Evolutionary conservation across 2,797 vertebrate genomes (phyloP), one percentile per base, ranked within the genome.

Genomic region (Bryconaethiops microstoma): DNA sequence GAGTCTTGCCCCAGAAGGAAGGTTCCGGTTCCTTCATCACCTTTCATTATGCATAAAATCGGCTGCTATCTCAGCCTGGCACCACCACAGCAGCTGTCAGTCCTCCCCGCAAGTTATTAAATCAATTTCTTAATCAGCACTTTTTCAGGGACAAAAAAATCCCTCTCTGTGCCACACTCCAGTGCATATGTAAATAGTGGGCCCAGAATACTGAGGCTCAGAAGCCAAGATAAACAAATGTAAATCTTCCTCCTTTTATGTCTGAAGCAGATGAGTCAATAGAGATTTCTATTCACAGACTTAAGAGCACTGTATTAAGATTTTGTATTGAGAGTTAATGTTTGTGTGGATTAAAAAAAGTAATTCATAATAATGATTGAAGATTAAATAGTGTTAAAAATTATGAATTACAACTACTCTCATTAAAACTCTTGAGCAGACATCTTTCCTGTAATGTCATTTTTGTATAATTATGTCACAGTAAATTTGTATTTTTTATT

Each of bases 61-160:
- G 52, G 55, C 45, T 68, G 75, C 74, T 77, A 23, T 74, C 71
- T 73, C 55, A 29, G 35, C 71, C 74, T 50, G 13, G 63, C 52
- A 59, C 60, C 25, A 12, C 74, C 55, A 57, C 78, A 63, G 72
- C 69, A 67, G 59, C 74, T 80, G 80, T 83, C 82, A 82, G 54
- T 79, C 80, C 73, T 70, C 55, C 64, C 21, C 25, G 17, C n/a
- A 55, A 74, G 74, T 82, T 82, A 84, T 85, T 88, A 85, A 85
- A 86, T 86, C 80, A 83, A 78, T 65, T 79, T 79, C 81, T 81
- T 84, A 77, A 84, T 82, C 83, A 84, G 76, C 64, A 76, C 63
- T 67, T 79, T 79, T 76, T 68, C 29, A 35, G 45, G 62, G 60
- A 76, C 71, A 59, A 42, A 55, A n/a, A 68, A 69, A 21, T 48